Evolutionary conservation across 2,888 invertebrate genomes (phyloP), one percentile per base, ranked within the genome.

Genomic region (Cephus pulcher): DNA sequence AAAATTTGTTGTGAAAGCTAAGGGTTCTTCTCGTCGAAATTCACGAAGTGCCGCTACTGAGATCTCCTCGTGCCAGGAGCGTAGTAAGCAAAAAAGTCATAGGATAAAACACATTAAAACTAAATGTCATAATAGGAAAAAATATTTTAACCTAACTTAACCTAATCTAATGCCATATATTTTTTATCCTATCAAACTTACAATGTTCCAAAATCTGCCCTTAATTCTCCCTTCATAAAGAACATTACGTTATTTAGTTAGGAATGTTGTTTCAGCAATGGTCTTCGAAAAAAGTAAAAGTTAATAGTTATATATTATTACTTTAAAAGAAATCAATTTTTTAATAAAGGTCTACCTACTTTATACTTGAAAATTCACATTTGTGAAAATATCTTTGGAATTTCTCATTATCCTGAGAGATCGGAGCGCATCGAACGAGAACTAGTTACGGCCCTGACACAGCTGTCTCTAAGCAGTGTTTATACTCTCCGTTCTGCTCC

Each of bases 381-480:
- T 33, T 30, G 4, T 23, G 15, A 71, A 71, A 71, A 71, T 15
- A 1, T 71, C 12, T 32, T 11, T 71, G 71, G 71, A 71, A 56
- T 56, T 56, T 23, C 9, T 23, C 56, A 23, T 56, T 9, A 56
- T 56, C 23, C 56, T 23, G 9, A 56, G 6, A 23, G 23, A 56
- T 23, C 23, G 71, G 71, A 32, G 33, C 71, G 30, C 12, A 71
- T 23, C 11, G 12, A 12, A 9, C 71, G 1, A 32, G 32, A 9
- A 37, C 75, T 78, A 76, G 77, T 2, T 83, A 90, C 91, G 88
- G 79, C 82, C 89, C 90, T 91, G 91, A 82, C 86, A 88, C 91
- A 90, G 91, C 91, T 91, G 91, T 90, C 90, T 89, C 87, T 89
- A 88, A 89, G 90, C 89, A 84, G 88, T 88, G 88, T 89, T 89